A percentile compares a stretch with the other conserved stretches of the same genome.
Conservation (phyloP, 2,797 vertebrate species). For the Fratercula arctica region DNA sequence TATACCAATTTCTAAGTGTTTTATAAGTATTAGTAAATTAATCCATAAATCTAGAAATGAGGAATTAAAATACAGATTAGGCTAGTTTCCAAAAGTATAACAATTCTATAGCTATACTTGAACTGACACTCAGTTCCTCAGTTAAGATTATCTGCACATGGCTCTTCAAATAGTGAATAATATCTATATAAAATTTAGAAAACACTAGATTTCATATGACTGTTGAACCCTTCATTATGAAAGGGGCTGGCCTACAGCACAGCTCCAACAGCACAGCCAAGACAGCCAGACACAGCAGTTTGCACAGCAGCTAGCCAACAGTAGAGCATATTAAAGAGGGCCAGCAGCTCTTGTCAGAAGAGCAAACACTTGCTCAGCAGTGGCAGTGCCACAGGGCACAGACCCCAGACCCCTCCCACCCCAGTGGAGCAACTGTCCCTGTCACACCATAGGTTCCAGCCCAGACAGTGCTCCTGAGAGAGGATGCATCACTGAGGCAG, state of each 20-base stretch:
- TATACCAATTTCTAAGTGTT: not conserved
- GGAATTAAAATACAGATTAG: not conserved
- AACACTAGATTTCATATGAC: not conserved
- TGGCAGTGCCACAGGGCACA: not conserved
- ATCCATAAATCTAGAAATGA: not conserved
- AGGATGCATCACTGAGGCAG: not conserved
- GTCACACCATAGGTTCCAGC: not conserved
- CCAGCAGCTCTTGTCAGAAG: not conserved
- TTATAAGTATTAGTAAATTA: not conserved
- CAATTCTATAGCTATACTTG: not conserved
- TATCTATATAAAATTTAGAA: not conserved
- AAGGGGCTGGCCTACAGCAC: not conserved
- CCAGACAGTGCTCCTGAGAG: not conserved
- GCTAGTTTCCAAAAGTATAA: not conserved
- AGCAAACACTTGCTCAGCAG: not conserved
- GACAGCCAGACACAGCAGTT: not conserved
- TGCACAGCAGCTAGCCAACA: not conserved
- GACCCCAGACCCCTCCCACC: not conserved
- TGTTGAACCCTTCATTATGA: not conserved
- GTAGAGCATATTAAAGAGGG: not conserved
- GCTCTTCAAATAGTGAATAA: not conserved
- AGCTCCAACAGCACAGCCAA: fast-evolving
- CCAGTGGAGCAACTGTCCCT: not conserved
- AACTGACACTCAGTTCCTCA: not conserved
- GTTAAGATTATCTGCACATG: not conserved